phyloP scores from a whole-genome alignment of 1,140 invertebrate species.

The Solen grandis region DNA sequence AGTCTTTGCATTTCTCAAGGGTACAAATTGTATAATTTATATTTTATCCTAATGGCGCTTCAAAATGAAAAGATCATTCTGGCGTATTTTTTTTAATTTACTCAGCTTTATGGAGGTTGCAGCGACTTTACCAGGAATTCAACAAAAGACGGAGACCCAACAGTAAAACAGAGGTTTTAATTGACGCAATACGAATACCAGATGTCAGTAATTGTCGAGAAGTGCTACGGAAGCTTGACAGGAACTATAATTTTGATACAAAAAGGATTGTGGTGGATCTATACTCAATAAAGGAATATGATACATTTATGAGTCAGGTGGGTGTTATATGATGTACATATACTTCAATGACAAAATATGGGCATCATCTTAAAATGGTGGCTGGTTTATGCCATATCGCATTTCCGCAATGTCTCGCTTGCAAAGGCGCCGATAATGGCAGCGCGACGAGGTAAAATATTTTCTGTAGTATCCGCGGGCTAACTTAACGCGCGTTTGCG shows the following conservation, averaged over 20 bases:
- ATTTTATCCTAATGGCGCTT: too few species aligned
- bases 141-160: constrained; percentile 9
- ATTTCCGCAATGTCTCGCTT: neutral
- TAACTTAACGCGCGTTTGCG: too few species aligned
- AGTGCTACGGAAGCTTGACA: constrained; percentile 47
- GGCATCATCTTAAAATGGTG: too few species aligned
- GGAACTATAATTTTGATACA: constrained; percentile 47
- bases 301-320: constrained; percentile 53
- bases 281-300: constrained; percentile 42
- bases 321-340: neutral
- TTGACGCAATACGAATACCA: constrained; percentile 49
- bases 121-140: constrained; percentile 39
- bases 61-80: too few species aligned
- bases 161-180: constrained; percentile 25
- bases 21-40: too few species aligned
- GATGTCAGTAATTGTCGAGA: constrained; percentile 50
- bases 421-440: neutral
- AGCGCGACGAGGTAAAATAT: neutral
- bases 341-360: neutral
- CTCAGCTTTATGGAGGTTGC: constrained; percentile 43
- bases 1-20: too few species aligned
- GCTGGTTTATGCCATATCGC: too few species aligned
- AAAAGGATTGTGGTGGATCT: constrained; percentile 51
- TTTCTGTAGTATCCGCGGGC: too few species aligned
- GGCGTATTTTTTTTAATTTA: too few species aligned